Base-by-base conservation (phyloP, 1,140 invertebrate genomes). In the Drosophila takahashii region DNA sequence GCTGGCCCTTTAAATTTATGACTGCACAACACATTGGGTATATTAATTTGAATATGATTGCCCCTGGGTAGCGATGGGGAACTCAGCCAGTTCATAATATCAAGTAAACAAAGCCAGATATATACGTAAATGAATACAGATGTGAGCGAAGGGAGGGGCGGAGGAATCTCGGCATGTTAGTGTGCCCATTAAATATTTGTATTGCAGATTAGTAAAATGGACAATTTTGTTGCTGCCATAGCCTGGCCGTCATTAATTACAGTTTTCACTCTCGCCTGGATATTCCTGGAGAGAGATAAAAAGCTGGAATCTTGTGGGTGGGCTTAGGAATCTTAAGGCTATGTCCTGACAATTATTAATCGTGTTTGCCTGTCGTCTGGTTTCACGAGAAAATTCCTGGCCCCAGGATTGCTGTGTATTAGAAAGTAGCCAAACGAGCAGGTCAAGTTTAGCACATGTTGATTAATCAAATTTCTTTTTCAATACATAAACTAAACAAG, bases 11-110 rank as follows among this genome's bases (percentile, higher is more conserved):
- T 69, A 80, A 89, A 89, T 89, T 89, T 89, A 89, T 89, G 84
- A 73, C 84, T 89, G 60, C 69, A 73, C 77, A 89, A 90, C 79
- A 89, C 85, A 84, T 90, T 90, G 85, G 84, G 85, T 89, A 84
- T 90, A 89, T 89, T 89, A 89, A 89, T 89, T 89, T 89, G 84
- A 89, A 84, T 89, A 90, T 89, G 85, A 89, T 90, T 89, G 84
- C 61, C 73, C 77, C 70, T 66, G 84, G 84, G 53, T 59, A 51
- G 50, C 74, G 53, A 66, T 45, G 72, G 59, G 18, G 42, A 37
- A 26, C 45, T 47, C 67, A 53, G 75, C 57, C 76, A 87, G 84
- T 89, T 83, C 84, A 87, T 87, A 83, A 83, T 87, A 62, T 59
- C 59, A 77, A 70, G 62, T 67, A 64, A 86, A 65, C 67, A 78